Evolutionary conservation across 2,888 invertebrate genomes (phyloP).

Genomic region (Hirtodrosophila trivittata): DNA sequence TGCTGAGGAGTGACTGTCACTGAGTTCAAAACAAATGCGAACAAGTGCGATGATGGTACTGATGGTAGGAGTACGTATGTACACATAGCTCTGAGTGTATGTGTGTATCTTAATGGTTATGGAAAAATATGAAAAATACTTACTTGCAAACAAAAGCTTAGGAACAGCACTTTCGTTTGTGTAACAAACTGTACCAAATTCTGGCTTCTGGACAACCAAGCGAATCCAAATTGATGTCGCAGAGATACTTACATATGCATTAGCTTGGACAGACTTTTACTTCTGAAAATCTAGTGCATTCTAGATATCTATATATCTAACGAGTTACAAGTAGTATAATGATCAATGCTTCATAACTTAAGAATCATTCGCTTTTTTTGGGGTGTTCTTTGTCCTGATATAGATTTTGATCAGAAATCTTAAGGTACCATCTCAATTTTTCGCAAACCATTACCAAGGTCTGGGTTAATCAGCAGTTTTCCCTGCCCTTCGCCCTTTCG

Average conservation of each 20-base stretch:
- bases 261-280: too few relatives aligned
- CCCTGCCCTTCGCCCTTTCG: slow-evolving; percentile 21
- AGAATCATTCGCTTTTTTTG: too few relatives aligned
- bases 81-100: slow-evolving; percentile 11
- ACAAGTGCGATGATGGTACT: slow-evolving; percentile 48
- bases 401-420: background rate
- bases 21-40: slow-evolving; percentile 64
- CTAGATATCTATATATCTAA: too few relatives aligned
- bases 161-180: slow-evolving; percentile 48
- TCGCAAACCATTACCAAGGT: background rate
- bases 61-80: slow-evolving; percentile 11
- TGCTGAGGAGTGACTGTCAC: slow-evolving; percentile 62
- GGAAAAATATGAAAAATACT: slow-evolving; percentile 73
- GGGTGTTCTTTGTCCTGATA: too few relatives aligned
- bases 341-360: too few relatives aligned
- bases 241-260: too few relatives aligned
- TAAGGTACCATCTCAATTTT: slow-evolving; percentile 8
- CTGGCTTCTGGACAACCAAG: slow-evolving; percentile 1
- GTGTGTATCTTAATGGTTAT: slow-evolving; percentile 64
- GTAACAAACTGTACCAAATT: slow-evolving; percentile 62
- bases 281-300: too few relatives aligned
- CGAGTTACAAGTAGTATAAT: too few relatives aligned
- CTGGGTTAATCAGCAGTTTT: slow-evolving; percentile 15
- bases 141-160: slow-evolving; percentile 62
- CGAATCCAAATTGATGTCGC: background rate